Conservation (phyloP, 2,888 invertebrate species). For the Zhuqinia jingwanae region DNA sequence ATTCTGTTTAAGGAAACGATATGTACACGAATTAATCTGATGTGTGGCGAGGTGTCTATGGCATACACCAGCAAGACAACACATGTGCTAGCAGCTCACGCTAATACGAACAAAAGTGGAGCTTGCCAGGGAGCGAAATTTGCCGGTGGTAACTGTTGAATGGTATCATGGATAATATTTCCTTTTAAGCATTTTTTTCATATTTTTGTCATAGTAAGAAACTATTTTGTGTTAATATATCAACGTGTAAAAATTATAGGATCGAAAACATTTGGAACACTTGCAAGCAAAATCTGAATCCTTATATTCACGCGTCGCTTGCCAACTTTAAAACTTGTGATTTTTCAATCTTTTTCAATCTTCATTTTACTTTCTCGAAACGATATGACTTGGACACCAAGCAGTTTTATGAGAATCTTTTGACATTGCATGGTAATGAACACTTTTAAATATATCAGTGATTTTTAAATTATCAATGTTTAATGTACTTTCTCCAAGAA, state of each 20-base stretch:
- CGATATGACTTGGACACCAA: background rate
- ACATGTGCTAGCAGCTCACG: constrained; percentile 57
- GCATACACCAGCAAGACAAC: constrained; percentile 43
- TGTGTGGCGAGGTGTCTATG: constrained; percentile 46
- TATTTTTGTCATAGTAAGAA: too few relatives aligned
- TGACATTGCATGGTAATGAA: background rate
- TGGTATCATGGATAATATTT: constrained; percentile 50
- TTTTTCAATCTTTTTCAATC: constrained; percentile 49
- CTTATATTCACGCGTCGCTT: constrained; percentile 54
- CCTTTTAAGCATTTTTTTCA: too few relatives aligned
- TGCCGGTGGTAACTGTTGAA: constrained; percentile 45
- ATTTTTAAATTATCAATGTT: constrained; percentile 6
- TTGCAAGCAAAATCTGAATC: constrained; percentile 50
- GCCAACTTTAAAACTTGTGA: constrained; percentile 25
- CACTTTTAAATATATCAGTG: background rate
- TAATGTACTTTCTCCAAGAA: background rate
- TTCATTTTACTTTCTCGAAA: constrained; percentile 48
- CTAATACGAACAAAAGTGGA: constrained; percentile 55
- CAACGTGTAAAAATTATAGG: too few relatives aligned
- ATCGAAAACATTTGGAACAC: constrained; percentile 52
- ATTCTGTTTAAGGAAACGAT: constrained; percentile 5
- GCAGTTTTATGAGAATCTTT: constrained; percentile 27
- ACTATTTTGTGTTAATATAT: background rate
- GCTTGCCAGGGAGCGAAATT: background rate
- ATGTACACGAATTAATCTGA: constrained; percentile 21